These are phyloP conservation scores for Gallinago jamesoni DNA, from an alignment of 2,113 vertebrate genomes.

Conservation along the genomic window DNA sequence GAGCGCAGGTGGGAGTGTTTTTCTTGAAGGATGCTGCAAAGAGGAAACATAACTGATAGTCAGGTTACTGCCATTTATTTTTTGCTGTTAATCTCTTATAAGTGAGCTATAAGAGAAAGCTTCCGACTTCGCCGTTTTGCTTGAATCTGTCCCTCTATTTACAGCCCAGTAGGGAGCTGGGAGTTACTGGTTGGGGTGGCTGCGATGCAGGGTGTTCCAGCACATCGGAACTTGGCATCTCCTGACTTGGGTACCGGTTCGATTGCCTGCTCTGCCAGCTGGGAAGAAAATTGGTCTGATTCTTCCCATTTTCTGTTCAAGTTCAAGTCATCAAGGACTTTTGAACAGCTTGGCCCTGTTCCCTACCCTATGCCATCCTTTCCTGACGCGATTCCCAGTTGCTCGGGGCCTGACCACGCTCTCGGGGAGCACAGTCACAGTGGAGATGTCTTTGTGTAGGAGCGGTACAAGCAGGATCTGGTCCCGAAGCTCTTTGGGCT, in stretches of 20 bases:
- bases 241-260: background rate
- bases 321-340: background rate
- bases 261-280: background rate
- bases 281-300: background rate
- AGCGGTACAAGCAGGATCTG: accelerated
- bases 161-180: accelerated
- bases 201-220: background rate
- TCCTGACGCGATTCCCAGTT: background rate
- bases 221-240: background rate
- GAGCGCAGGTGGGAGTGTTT: accelerated
- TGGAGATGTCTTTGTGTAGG: background rate
- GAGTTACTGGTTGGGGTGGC: background rate
- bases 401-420: accelerated
- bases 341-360: background rate
- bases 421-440: background rate
- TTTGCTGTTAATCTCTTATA: background rate
- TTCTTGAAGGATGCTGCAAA: accelerated
- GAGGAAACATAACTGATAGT: accelerated
- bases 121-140: background rate
- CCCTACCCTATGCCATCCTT: background rate
- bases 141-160: background rate
- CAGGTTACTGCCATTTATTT: background rate
- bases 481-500: background rate
- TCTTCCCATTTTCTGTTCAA: background rate
- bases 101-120: background rate